phyloP scores from a whole-genome alignment of 2,797 vertebrate genomes.

The Lagocephalus sceleratus region DNA sequence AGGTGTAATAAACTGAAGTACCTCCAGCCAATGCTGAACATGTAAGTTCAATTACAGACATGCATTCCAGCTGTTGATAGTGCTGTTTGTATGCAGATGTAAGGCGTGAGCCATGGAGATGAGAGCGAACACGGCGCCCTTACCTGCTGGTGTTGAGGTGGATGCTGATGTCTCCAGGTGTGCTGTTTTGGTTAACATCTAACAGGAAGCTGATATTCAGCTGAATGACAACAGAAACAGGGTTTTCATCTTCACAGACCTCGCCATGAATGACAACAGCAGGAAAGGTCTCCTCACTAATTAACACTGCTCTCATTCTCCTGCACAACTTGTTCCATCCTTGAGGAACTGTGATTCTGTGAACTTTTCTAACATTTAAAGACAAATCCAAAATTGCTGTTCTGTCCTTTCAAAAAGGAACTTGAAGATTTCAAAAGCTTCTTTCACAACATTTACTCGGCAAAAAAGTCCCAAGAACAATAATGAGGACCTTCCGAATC shows the following conservation, averaged over 20 bases:
- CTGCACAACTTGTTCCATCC: too few species aligned
- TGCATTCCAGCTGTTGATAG: not conserved
- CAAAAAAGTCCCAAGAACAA: slow-evolving; percentile 8
- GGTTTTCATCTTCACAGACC: not conserved
- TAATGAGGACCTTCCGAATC: slow-evolving; percentile 10
- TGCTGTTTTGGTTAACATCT: slow-evolving; percentile 85
- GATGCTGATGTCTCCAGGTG: slow-evolving; percentile 81
- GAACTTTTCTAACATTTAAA: not conserved
- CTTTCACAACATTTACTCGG: slow-evolving; percentile 16
- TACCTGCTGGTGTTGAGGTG: slow-evolving; percentile 84
- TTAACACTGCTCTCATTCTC: too few species aligned
- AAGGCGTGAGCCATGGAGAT: not conserved
- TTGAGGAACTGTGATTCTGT: too few species aligned
- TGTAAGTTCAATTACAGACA: too few species aligned
- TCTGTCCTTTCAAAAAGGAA: not conserved
- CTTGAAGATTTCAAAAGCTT: slow-evolving; percentile 6
- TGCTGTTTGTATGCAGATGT: not conserved
- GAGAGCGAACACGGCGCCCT: slow-evolving; percentile 2
- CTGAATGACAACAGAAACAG: slow-evolving; percentile 66
- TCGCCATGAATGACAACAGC: not conserved
- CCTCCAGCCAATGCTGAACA: too few species aligned
- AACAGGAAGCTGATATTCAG: slow-evolving; percentile 86
- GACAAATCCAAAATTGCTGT: slow-evolving; percentile 3
- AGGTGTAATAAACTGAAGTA: too few species aligned
- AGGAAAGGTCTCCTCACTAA: too few species aligned